phyloP scores from a whole-genome alignment of 2,888 invertebrate genomes.

The Incurvaria masculella region DNA sequence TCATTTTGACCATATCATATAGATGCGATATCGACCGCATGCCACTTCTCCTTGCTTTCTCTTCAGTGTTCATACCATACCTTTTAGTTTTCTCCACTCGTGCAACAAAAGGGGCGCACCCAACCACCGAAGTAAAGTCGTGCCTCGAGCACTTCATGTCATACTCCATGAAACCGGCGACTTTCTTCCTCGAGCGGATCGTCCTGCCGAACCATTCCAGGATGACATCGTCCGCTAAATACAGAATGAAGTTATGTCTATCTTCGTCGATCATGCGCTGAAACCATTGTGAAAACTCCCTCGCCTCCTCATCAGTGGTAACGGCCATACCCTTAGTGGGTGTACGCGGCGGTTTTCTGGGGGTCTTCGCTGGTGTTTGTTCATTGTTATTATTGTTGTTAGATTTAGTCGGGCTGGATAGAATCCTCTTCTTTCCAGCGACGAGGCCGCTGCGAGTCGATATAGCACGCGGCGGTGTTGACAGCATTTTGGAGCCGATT shows the following conservation, averaged over 20 bases:
- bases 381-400: not conserved
- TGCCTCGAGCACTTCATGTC: slow-evolving; percentile 52
- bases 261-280: slow-evolving; percentile 50
- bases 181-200: slow-evolving; percentile 56
- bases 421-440: not conserved
- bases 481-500: not conserved
- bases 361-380: not conserved
- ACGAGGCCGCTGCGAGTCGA: not conserved
- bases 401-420: not conserved
- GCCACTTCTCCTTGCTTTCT: no score
- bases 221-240: slow-evolving; percentile 48
- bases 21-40: no score
- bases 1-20: no score
- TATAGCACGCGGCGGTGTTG: not conserved
- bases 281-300: slow-evolving; percentile 44
- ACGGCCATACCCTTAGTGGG: not conserved
- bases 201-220: slow-evolving; percentile 66
- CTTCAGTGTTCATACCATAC: no score
- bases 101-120: slow-evolving; percentile 27
- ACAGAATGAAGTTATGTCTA: slow-evolving; percentile 40
- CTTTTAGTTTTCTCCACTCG: slow-evolving; percentile 24
- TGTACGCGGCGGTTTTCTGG: not conserved
- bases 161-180: slow-evolving; percentile 53
- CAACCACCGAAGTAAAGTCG: slow-evolving; percentile 40
- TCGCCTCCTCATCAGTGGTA: slow-evolving; percentile 20